phyloP scores from a whole-genome alignment of 2,888 invertebrate genomes.

The Lasiommata megera region DNA sequence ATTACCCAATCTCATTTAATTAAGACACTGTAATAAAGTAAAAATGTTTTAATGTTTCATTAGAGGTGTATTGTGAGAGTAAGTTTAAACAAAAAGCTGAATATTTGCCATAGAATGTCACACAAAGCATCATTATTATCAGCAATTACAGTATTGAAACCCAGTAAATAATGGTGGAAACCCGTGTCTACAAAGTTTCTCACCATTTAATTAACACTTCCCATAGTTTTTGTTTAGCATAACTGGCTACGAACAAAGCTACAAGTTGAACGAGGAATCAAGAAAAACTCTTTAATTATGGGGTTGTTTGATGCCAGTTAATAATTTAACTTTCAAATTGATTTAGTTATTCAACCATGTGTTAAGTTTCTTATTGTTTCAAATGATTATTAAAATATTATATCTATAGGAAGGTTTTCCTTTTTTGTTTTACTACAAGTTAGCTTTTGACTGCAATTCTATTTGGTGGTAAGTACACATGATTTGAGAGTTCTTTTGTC shows the following conservation, averaged over 20 bases:
- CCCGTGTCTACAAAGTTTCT: slow-evolving; percentile 14
- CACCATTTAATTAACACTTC: slow-evolving; percentile 26
- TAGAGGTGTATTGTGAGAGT: background rate
- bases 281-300: slow-evolving; percentile 10
- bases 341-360: background rate
- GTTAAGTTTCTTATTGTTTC: background rate
- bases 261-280: background rate
- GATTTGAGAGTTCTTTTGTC: too few species aligned
- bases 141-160: slow-evolving; percentile 6
- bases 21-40: too few species aligned
- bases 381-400: too few species aligned
- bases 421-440: too few species aligned
- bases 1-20: too few species aligned
- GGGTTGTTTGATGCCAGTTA: background rate
- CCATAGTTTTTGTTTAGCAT: slow-evolving; percentile 15
- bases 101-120: background rate
- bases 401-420: too few species aligned
- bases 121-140: slow-evolving; percentile 1
- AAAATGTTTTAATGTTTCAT: background rate
- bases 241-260: slow-evolving; percentile 7
- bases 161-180: slow-evolving; percentile 20
- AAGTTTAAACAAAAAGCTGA: background rate
- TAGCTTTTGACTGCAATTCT: too few species aligned
- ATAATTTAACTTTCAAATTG: background rate
- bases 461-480: too few species aligned